Percentiles rank a stretch among this genome's conserved stretches.
These are phyloP conservation scores for Aramus guarauna DNA, from an alignment of 2,113 vertebrate genomes.

Conservation along the genomic window DNA sequence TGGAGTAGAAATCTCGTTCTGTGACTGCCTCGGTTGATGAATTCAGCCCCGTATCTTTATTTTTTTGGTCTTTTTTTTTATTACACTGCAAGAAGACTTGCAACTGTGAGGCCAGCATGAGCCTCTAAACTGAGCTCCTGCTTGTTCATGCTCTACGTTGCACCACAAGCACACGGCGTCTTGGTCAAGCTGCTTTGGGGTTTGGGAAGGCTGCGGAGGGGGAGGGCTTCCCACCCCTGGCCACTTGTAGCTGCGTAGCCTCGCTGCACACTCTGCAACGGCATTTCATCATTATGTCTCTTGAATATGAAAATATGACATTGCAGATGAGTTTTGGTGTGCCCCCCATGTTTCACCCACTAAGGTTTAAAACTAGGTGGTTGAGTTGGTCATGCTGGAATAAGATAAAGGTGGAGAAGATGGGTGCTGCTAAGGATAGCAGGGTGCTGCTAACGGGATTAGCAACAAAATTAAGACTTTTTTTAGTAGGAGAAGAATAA, in stretches of 20 bases:
- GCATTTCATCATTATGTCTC: background rate
- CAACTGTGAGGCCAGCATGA: rapidly evolving
- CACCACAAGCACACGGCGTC: rapidly evolving
- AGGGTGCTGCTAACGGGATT: background rate
- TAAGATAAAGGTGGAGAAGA: too few species aligned
- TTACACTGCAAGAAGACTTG: background rate
- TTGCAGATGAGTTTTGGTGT: background rate
- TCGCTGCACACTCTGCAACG: background rate
- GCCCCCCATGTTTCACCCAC: background rate
- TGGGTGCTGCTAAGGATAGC: background rate
- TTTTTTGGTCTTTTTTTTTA: background rate
- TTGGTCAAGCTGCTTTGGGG: background rate
- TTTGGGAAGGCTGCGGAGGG: background rate
- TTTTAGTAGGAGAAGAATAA: background rate
- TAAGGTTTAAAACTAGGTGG: background rate
- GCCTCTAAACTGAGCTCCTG: background rate
- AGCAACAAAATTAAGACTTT: background rate
- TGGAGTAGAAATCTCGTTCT: background rate
- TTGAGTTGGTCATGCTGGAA: background rate
- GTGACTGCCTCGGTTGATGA: rapidly evolving
- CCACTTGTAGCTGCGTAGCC: too few species aligned
- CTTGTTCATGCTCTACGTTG: background rate
- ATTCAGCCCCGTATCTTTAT: background rate
- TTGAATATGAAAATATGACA: background rate
- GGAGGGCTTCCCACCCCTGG: background rate